Conservation (phyloP, 2,888 invertebrate genomes). For the Rhopalosiphum nymphaeae region DNA sequence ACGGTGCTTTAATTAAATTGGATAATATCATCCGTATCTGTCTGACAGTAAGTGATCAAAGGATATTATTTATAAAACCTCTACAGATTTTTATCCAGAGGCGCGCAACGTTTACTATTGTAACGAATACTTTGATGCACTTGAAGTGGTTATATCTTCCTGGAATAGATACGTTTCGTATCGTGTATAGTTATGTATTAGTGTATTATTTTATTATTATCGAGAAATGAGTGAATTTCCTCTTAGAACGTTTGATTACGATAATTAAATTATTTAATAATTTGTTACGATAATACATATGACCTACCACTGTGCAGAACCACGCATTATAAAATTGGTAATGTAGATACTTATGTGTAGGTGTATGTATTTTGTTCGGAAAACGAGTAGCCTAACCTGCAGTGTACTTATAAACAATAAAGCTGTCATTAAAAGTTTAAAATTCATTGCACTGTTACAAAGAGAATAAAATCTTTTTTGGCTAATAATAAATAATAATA, state of each 20-base stretch:
- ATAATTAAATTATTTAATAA: too few species aligned
- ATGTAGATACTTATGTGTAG: background rate
- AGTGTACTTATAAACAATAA: background rate
- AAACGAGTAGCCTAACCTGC: background rate
- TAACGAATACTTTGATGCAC: background rate
- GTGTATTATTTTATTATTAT: background rate
- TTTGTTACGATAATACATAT: background rate
- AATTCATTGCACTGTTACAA: background rate
- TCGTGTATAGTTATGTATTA: background rate
- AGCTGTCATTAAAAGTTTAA: background rate
- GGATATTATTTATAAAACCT: slow-evolving; percentile 3
- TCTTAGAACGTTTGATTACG: background rate
- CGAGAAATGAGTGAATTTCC: background rate
- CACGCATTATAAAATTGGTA: background rate
- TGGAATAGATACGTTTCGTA: background rate
- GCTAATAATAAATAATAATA: background rate
- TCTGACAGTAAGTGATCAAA: slow-evolving; percentile 40
- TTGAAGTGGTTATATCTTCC: background rate
- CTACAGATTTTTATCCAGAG: background rate
- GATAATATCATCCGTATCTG: slow-evolving; percentile 12
- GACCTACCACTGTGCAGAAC: background rate
- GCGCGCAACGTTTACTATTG: background rate
- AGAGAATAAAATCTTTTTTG: background rate
- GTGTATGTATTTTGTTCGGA: background rate
- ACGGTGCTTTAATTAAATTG: slow-evolving; percentile 53